phyloP scores from a whole-genome alignment of 2,113 vertebrate genomes.

The Picathartes gymnocephalus region DNA sequence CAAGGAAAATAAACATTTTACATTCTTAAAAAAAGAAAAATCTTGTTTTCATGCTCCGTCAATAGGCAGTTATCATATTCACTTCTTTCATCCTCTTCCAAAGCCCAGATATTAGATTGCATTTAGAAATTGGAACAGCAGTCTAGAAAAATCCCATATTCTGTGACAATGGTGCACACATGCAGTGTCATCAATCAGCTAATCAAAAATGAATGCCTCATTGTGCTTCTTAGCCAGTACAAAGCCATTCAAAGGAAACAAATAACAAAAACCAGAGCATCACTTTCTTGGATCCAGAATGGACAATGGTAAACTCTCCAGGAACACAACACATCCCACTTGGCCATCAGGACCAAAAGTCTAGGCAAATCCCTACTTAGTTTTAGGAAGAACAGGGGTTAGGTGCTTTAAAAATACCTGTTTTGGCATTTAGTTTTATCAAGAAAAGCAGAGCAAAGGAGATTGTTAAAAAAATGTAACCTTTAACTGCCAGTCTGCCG shows the following conservation, averaged over 20 bases:
- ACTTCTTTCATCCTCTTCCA: neutral
- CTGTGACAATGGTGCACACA: neutral
- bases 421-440: neutral
- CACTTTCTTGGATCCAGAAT: neutral
- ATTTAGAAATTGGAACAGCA: neutral
- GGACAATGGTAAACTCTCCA: neutral
- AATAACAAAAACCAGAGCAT: conserved; percentile 22
- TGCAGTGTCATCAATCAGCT: conserved; percentile 19
- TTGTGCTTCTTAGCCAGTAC: neutral
- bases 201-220: conserved; percentile 32
- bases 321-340: neutral
- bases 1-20: neutral
- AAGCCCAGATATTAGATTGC: neutral
- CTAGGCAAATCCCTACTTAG: neutral
- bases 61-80: neutral
- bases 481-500: neutral
- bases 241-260: conserved; percentile 13
- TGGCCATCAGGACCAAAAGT: neutral
- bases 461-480: neutral
- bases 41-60: neutral
- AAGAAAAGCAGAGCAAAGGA: neutral
- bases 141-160: neutral
- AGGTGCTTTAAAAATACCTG: neutral
- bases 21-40: neutral
- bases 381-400: neutral